These are phyloP conservation scores for Manis pentadactyla DNA, from an alignment of 2,797 vertebrate species.

Conservation along the genomic window DNA sequence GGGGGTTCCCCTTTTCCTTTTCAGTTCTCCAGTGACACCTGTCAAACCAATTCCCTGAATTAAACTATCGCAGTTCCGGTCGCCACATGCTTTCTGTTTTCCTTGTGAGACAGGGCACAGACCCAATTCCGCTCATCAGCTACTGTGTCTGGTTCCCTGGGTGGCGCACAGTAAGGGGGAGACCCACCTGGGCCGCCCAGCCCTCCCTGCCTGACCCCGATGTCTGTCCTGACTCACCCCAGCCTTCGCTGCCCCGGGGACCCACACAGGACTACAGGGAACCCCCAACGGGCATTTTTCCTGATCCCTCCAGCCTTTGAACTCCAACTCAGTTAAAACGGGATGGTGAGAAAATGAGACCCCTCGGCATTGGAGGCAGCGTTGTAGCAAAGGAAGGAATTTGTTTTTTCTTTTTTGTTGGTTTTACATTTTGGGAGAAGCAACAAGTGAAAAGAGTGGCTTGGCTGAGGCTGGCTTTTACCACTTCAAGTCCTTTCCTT, in stretches of 20 bases:
- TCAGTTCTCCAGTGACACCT: background rate
- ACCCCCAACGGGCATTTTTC: background rate
- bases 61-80: background rate
- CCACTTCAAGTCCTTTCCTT: background rate
- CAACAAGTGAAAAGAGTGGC: background rate
- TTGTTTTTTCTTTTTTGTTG: background rate
- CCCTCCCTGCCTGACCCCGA: background rate
- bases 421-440: background rate
- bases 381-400: background rate
- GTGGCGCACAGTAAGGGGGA: accelerated
- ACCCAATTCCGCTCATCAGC: accelerated
- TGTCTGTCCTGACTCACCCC: background rate
- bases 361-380: background rate
- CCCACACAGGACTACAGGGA: background rate
- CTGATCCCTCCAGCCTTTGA: too few species aligned
- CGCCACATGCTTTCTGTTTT: background rate
- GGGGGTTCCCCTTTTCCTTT: background rate
- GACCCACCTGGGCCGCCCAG: accelerated
- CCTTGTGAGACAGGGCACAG: background rate
- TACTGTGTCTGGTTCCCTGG: too few species aligned
- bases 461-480: background rate
- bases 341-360: background rate
- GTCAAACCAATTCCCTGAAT: background rate
- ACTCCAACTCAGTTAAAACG: accelerated
- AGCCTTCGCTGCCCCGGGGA: background rate